These are phyloP conservation scores for Squalus acanthias DNA, from an alignment of 2,797 vertebrate species.

Conservation along the genomic window DNA sequence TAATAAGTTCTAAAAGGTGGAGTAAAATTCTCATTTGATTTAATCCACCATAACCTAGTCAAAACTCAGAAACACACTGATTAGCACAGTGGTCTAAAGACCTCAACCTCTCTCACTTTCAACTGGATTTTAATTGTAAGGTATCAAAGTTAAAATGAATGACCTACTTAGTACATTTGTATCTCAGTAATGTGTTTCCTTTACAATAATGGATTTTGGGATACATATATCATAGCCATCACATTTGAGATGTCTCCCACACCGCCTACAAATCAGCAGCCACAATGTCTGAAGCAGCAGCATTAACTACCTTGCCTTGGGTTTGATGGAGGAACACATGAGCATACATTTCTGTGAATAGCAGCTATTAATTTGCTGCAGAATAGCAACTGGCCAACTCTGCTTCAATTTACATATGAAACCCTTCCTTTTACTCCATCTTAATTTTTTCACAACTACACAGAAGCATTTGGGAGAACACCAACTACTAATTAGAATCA, in stretches of 20 bases:
- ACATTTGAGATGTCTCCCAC: neutral
- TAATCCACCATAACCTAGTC: neutral
- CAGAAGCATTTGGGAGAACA: neutral
- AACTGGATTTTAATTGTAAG: neutral
- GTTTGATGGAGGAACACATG: neutral
- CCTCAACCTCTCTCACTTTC: neutral
- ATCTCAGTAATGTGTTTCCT: neutral
- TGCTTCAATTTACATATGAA: neutral
- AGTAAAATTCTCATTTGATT: neutral
- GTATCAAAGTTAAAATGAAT: neutral
- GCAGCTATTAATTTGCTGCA: neutral
- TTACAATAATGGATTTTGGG: neutral
- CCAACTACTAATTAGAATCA: neutral
- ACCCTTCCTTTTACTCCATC: neutral
- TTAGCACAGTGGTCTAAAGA: neutral
- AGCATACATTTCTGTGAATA: neutral
- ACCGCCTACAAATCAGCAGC: neutral
- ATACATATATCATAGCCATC: neutral
- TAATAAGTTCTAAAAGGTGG: neutral
- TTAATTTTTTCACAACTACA: neutral
- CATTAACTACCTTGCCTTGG: neutral
- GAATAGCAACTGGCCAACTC: neutral
- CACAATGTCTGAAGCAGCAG: neutral
- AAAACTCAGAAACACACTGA: neutral
- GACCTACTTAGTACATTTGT: neutral